phyloP scores from a whole-genome alignment of 2,797 vertebrate genomes.

The Phrynocephalus vlangalii region DNA sequence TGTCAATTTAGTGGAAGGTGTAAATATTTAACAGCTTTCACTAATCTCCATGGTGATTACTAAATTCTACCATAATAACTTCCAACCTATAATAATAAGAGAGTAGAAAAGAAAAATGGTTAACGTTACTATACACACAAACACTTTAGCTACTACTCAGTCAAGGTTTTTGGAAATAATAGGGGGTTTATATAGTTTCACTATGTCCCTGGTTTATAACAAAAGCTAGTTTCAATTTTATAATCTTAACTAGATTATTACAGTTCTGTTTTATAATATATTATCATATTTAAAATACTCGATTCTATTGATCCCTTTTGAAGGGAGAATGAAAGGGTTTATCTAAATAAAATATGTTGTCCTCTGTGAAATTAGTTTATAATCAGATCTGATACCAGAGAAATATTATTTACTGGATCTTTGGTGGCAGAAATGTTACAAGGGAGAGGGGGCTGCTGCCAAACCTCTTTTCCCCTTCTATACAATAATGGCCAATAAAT shows the following conservation, averaged over 20 bases:
- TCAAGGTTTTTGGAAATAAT: not conserved
- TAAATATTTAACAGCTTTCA: too few species aligned
- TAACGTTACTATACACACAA: too few species aligned
- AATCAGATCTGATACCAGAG: not conserved
- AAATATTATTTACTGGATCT: not conserved
- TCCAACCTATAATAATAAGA: too few species aligned
- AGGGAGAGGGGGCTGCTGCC: not conserved
- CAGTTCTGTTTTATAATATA: not conserved
- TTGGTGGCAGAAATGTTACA: not conserved
- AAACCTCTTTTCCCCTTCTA: not conserved
- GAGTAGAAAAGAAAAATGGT: too few species aligned
- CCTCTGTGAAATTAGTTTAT: not conserved
- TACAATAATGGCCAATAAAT: not conserved
- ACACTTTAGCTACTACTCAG: not conserved
- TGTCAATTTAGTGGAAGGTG: too few species aligned
- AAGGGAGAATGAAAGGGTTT: not conserved
- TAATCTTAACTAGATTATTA: not conserved
- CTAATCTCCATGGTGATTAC: too few species aligned
- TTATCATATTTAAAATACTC: not conserved
- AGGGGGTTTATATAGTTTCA: too few species aligned
- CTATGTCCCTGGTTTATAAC: too few species aligned
- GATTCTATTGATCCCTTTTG: not conserved
- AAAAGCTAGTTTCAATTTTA: too few species aligned
- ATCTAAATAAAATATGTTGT: not conserved
- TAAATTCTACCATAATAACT: too few species aligned